phyloP scores from a whole-genome alignment of 37 sponge, comb jelly and placozoan species.

The Agelas oroides region DNA sequence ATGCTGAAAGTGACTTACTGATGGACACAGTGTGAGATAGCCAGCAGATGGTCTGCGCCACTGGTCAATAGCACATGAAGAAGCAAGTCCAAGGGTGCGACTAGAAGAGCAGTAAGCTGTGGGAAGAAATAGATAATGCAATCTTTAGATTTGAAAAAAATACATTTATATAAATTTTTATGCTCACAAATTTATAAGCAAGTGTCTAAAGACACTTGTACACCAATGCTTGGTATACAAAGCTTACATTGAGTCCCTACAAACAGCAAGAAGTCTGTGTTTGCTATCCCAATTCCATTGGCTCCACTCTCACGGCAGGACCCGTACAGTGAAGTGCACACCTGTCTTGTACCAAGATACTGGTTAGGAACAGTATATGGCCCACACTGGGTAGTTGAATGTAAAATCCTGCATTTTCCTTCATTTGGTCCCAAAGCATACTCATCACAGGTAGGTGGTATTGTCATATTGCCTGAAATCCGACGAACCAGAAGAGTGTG shows the following conservation, averaged over 20 bases:
- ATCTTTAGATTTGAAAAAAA: no score
- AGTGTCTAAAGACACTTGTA: no score
- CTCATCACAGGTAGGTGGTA: neutral
- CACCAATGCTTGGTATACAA: no score
- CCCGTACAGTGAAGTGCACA: neutral
- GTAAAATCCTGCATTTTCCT: neutral
- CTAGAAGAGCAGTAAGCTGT: neutral
- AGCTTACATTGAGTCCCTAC: slow-evolving; percentile 1
- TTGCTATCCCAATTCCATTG: neutral
- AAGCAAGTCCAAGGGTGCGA: neutral
- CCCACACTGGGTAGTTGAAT: neutral
- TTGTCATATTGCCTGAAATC: neutral
- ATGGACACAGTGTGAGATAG: neutral
- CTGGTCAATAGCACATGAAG: neutral
- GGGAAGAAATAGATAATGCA: neutral
- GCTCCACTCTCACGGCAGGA: neutral
- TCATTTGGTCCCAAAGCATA: neutral
- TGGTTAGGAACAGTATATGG: neutral
- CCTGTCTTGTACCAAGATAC: neutral
- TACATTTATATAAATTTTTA: neutral
- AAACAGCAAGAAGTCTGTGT: slow-evolving; percentile 24
- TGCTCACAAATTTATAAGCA: no score
- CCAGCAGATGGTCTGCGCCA: slow-evolving; percentile 20
- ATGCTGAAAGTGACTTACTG: neutral
- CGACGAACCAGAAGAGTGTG: neutral